Base-by-base conservation (phyloP, 1,140 invertebrate genomes). In the Luehdorfia chinensis region DNA sequence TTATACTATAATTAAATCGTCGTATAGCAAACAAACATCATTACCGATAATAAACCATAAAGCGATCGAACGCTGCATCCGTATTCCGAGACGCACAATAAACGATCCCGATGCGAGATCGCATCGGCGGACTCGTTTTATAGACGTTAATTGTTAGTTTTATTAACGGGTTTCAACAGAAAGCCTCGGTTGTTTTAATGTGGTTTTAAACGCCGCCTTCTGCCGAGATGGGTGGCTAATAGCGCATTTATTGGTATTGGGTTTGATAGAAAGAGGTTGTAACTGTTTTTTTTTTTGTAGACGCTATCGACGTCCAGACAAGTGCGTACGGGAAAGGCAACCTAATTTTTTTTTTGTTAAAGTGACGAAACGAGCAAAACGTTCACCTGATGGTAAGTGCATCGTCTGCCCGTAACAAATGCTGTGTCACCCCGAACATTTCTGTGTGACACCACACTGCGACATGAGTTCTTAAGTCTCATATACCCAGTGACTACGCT, bases 131-230 rank as follows among this genome's bases (percentile, higher is more conserved):
- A 16, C 13, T 9, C 37, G 28, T 47, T 79, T 79, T 79, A 79
- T 79, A 64, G 73, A 62, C 55, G 66, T 61, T 79, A 78, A 78
- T 78, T 78, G 70, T 75, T 63, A 72, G 59, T 75, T 76, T 66
- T 66, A 67, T 68, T 65, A 63, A 52, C 37, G 49, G 31, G 23
- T 39, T 43, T 46, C 39, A 41, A 32, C 5, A n/a, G 33, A 19
- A 13, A 12, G 31, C 44, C 45, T 30, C 25, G 25, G 28, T 37
- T 37, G 47, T 33, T 47, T 52, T 56, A 65, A 64, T 64, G 58
- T 48, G 52, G 59, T 60, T 53, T 65, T 61, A 64, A 72, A 59
- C 50, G 32, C 50, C 37, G 37, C 37, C 37, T 23, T 54, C 34
- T 48, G 21, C 49, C 67, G 55, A 62, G 58, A 66, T 72, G 67